Evolutionary conservation across 2,113 vertebrate genomes (phyloP), one percentile per base, ranked within the genome.

Genomic region (Anoura caudifer): DNA sequence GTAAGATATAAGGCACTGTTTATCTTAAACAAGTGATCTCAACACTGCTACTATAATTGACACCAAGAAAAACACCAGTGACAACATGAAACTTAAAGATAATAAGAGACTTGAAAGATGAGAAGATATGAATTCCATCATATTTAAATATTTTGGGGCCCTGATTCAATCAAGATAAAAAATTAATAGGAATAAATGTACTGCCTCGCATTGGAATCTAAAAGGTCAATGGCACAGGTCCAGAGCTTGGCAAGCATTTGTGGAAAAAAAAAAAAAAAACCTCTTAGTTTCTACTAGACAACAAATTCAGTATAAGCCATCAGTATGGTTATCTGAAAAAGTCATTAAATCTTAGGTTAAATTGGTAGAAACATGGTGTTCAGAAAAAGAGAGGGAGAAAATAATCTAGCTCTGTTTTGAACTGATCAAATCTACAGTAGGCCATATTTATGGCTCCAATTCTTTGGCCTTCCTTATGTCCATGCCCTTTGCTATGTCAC

Each of bases 61-160:
- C 70, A 92, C 47, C 70, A 73, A 22, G 72, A 63, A 84, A 47
- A 88, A 65, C 43, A 72, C 9, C 41, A 31, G 59, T 91, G 79
- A 54, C 43, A 80, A 50, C 63, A 63, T 38, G 75, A 87, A 92
- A 95, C 54, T 36, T 92, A 14, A 26, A 73, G 85, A 47, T 94
- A 54, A 76, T 65, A 77, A 15, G 45, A 90, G 54, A 80, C 70
- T 88, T 95, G 41, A 97, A 93, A 95, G 70, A 86, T 70, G 33
- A 90, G 22, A 28, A 17, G 16, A 28, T 56, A 84, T 76, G 20
- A 54, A 87, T 90, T 83, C 22, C n/a, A 59, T 63, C 41, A 24
- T 73, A 69, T 65, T 92, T 92, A 91, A 96, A 87, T 97, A 94
- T 87, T 86, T 94, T n/a, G 28, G 70, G 76, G 11, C 26, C 50